Base-by-base conservation (phyloP, 2,113 vertebrate genomes). In the Sinocyclocheilus anshuiensis region DNA sequence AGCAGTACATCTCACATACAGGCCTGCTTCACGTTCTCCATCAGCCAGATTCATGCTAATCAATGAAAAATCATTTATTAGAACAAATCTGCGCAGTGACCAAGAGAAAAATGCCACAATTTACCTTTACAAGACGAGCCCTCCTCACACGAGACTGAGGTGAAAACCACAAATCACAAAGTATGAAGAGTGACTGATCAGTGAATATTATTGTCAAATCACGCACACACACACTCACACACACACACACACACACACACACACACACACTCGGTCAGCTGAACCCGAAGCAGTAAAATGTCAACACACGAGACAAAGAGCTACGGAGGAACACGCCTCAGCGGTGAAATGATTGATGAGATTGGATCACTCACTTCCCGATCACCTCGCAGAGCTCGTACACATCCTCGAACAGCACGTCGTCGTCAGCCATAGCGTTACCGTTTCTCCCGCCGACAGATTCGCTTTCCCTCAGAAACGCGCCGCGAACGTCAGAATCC, bases 351-450 rank as follows among this genome's bases (percentile, higher is more conserved):
- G 16, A 67, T 71, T 29, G 74, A 18, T 50, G 18, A 24, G 26
- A 72, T 4, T 18, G 7, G 15, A 33, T 36, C 80, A 98, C 97
- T 99, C 93, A 99, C 97, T 98, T 99, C 88, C 97, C 97, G 90
- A 99, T 99, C 95, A 99, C 97, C 96, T 98, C 97, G 91, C 97
- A 99, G 84, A 99, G 96, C 96, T 99, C 97, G 92, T 99, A 98
- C 87, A 99, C 97, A 95, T 99, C 97, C 93, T 98, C 97, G 93
- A 99, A 98, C 80, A 98, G 96, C 94, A 98, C 97, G 96, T 99
- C 97, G 96, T 99, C 97, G 97, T 99, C 97, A 95, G 97, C 97
- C 97, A 98, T 99, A 94, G 2, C 53, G 53, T 55, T 55, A 55
- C 53, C 53, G 53, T 55, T 55, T 18, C 96, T 98, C 95, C 96